A percentile compares a stretch with the other conserved stretches of the same genome.
These are phyloP conservation scores for Agapetus fuscipes DNA, from an alignment of 2,888 invertebrate species.

Conservation along the genomic window DNA sequence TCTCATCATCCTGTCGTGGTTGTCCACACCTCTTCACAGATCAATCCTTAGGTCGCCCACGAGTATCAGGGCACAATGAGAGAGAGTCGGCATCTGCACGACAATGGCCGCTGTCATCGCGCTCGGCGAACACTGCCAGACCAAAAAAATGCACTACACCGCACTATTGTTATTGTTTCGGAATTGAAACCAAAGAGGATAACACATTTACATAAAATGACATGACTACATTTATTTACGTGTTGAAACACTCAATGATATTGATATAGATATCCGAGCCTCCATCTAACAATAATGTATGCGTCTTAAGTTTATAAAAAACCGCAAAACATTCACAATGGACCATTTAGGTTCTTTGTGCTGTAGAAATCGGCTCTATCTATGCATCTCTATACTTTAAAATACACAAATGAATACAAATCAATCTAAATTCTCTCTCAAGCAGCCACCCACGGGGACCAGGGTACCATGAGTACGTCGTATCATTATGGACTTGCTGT, in stretches of 20 bases:
- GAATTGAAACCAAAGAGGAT: too few relatives aligned
- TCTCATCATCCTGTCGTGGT: too few relatives aligned
- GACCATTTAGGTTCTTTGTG: background rate
- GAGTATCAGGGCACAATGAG: slow-evolving; percentile 6
- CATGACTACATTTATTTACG: too few relatives aligned
- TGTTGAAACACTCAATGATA: too few relatives aligned
- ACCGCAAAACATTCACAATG: background rate
- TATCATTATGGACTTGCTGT: too few relatives aligned
- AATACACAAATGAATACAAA: background rate
- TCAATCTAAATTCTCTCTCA: background rate
- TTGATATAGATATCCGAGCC: too few relatives aligned
- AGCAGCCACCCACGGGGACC: background rate
- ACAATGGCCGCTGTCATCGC: slow-evolving; percentile 13
- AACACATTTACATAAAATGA: too few relatives aligned
- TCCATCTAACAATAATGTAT: too few relatives aligned
- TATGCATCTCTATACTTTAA: background rate
- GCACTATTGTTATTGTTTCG: too few relatives aligned
- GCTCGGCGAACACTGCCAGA: slow-evolving; percentile 1
- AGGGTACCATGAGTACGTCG: background rate
- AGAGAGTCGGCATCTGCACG: slow-evolving; percentile 4
- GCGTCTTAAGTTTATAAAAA: too few relatives aligned
- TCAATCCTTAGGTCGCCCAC: slow-evolving; percentile 14
- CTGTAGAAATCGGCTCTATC: background rate
- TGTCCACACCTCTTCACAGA: slow-evolving; percentile 10
- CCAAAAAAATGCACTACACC: too few relatives aligned